Conservation (phyloP, 2,888 invertebrate species). For the Ectobius pallidus region DNA sequence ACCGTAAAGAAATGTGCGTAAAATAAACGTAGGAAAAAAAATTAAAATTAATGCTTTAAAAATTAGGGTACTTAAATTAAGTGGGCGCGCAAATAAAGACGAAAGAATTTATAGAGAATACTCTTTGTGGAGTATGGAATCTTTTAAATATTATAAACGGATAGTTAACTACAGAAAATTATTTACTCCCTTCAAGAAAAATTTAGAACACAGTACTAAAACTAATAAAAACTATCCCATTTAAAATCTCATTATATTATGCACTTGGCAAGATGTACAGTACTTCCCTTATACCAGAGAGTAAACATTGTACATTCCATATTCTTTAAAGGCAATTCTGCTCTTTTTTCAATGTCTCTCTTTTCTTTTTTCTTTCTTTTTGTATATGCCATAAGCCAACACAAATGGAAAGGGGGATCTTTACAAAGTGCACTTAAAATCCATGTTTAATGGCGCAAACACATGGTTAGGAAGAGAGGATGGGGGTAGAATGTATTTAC, state of each 20-base stretch:
- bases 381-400: not conserved
- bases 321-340: not conserved
- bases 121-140: too few species aligned
- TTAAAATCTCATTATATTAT: not conserved
- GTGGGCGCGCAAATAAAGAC: too few species aligned
- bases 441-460: constrained; percentile 10
- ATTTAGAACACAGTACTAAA: too few species aligned
- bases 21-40: too few species aligned
- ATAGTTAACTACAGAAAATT: too few species aligned
- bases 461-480: not conserved
- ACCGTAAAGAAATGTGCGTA: too few species aligned
- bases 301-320: not conserved
- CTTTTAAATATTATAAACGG: too few species aligned
- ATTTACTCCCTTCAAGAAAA: too few species aligned
- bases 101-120: too few species aligned
- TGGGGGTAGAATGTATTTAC: not conserved
- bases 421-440: constrained; percentile 17
- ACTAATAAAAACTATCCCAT: not conserved
- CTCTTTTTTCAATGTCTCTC: too few species aligned
- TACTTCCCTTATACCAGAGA: not conserved
- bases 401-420: not conserved
- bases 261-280: not conserved
- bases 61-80: too few species aligned
- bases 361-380: not conserved
- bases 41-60: too few species aligned